These are phyloP conservation scores for Chelonia mydas DNA, from an alignment of 2,797 vertebrate species.

Conservation along the genomic window DNA sequence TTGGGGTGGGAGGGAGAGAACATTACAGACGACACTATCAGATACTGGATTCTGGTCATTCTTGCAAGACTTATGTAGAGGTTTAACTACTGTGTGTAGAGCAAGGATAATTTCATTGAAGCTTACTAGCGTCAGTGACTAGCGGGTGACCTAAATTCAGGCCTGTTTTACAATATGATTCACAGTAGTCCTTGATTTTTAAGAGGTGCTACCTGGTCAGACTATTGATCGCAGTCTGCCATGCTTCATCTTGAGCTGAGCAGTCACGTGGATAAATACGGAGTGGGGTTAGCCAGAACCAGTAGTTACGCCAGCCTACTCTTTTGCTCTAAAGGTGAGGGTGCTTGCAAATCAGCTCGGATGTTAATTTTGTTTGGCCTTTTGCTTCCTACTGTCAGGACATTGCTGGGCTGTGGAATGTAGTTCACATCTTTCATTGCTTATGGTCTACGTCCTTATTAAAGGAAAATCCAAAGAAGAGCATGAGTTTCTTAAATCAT, in stretches of 20 bases:
- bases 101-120: constrained; percentile 45
- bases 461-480: background rate
- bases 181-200: constrained; percentile 27
- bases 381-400: background rate
- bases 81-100: background rate
- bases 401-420: background rate
- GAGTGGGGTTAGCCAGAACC: constrained; percentile 10
- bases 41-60: constrained; percentile 10
- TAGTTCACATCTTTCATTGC: background rate
- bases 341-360: background rate
- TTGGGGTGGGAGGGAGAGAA: constrained; percentile 61
- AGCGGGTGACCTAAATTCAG: constrained; percentile 44
- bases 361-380: background rate
- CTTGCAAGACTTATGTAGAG: constrained; percentile 23
- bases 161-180: background rate
- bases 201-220: background rate
- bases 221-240: constrained; percentile 27
- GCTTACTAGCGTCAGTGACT: constrained; percentile 1
- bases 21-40: constrained; percentile 6
- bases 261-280: background rate
- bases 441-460: background rate
- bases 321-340: background rate
- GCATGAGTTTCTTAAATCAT: background rate
- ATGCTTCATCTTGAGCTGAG: constrained; percentile 53
- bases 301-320: background rate